Base-by-base conservation (phyloP, 2,888 invertebrate species). In the Diadromus collaris region DNA sequence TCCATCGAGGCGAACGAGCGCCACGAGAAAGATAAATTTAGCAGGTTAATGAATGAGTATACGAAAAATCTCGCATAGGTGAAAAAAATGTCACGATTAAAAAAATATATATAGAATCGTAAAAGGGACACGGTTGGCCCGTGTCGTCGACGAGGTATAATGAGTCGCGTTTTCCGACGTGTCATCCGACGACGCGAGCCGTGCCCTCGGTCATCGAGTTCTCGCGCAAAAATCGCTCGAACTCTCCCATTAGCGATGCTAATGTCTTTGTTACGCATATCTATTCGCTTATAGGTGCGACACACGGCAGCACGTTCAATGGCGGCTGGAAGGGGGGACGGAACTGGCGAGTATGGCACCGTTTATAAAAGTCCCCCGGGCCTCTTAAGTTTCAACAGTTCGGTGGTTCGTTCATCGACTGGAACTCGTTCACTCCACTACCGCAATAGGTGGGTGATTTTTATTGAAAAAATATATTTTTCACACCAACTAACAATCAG, bases 291-390 rank as follows among this genome's bases (percentile, higher is more conserved):
- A 82, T 78, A 76, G 78, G 72, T 63, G 75, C 67, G 69, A 81
- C 78, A 41, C 60, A 78, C 51, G 19, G 51, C 61, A 77, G 56
- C 64, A 46, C 65, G 78, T 69, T 69, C n/a, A 32, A 48, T 27
- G 41, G 54, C 29, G 2, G 29, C n/a, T 21, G 63, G 74, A 48
- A 48, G 13, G 61, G 76, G 44, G 78, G 56, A 71, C 21, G 38
- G 54, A 27, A 13, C 27, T 16, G 10, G 21, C 10, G 21, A 51
- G 21, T 21, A 16, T 21, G 19, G 9, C 51, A 24, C 83, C 72
- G 82, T 83, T 87, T 90, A 90, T 90, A 90, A 90, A 88, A 86
- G 87, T n/a, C 83, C 83, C 63, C 82, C 75, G 70, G 81, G 69
- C 51, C n/a, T 58, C 48, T 56, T 24, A 51, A 61, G 74, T 44